These are phyloP conservation scores for Nycticorax nycticorax DNA, from an alignment of 2,113 vertebrate genomes.

Conservation along the genomic window DNA sequence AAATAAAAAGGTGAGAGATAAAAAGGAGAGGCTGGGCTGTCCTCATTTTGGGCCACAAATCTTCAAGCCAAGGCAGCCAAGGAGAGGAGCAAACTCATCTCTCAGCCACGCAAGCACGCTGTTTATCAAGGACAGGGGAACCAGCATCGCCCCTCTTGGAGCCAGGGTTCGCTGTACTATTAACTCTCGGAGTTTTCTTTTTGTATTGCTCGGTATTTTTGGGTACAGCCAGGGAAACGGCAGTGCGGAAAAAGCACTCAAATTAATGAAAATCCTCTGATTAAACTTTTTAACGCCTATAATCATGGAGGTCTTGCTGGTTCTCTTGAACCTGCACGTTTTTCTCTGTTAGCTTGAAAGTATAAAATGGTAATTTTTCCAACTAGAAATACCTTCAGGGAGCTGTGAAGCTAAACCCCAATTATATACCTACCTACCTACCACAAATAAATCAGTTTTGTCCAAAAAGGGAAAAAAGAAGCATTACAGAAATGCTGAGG, in stretches of 20 bases:
- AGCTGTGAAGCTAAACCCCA: conserved; percentile 19
- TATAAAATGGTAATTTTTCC: conserved; percentile 26
- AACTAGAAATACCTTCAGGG: conserved; percentile 32
- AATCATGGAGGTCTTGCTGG: not conserved
- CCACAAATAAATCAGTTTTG: conserved; percentile 16
- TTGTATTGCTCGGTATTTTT: not conserved
- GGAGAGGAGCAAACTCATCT: not conserved
- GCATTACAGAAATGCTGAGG: not conserved
- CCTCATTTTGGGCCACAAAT: not conserved
- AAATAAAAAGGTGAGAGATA: not conserved
- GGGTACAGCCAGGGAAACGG: not conserved
- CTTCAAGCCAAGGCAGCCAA: not conserved
- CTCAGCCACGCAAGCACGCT: not conserved
- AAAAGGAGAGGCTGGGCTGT: not conserved
- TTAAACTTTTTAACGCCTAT: not conserved
- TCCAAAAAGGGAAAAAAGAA: not conserved
- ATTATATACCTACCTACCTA: conserved; percentile 11
- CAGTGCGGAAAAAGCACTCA: not conserved
- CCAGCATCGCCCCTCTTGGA: rapidly evolving
- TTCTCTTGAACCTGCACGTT: not conserved
- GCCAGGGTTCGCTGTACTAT: not conserved
- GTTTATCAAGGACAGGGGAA: not conserved
- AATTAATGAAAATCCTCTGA: not conserved
- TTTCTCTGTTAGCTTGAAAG: not conserved
- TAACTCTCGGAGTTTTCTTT: not conserved